These are phyloP conservation scores for Prorops nasuta DNA, from an alignment of 1,140 invertebrate genomes.

Conservation along the genomic window DNA sequence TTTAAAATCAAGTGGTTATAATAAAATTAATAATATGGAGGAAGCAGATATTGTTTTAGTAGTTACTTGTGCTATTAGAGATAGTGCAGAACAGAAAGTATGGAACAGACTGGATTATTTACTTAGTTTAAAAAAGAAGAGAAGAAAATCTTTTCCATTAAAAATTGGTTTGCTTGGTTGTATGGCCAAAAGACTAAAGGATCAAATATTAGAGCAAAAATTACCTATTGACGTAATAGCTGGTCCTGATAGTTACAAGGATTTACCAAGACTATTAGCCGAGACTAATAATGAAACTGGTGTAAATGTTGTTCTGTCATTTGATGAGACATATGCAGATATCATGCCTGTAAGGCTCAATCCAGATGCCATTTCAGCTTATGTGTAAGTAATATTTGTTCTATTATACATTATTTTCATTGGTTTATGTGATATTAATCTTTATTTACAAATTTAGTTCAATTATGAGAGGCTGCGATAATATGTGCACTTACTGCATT, in stretches of 20 bases:
- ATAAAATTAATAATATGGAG: constrained; percentile 62
- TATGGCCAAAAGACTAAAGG: constrained; percentile 94
- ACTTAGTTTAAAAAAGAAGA: constrained; percentile 65
- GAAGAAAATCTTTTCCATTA: constrained; percentile 49
- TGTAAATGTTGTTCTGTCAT: constrained; percentile 88
- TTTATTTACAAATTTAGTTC: constrained; percentile 76
- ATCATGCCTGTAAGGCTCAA: constrained; percentile 86
- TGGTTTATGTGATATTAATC: constrained; percentile 13
- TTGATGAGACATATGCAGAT: constrained; percentile 98
- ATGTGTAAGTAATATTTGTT: constrained; percentile 69
- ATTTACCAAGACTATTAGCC: constrained; percentile 84
- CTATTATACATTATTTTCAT: constrained; percentile 7
- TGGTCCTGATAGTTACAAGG: constrained; percentile 94
- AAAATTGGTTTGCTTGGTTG: constrained; percentile 82
- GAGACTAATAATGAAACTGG: constrained; percentile 78
- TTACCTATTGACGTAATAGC: constrained; percentile 87
- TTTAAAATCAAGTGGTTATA: constrained; percentile 74
- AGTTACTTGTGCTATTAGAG: constrained; percentile 93
- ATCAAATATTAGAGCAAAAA: constrained; percentile 82
- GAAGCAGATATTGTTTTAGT: constrained; percentile 87
- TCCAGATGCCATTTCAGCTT: constrained; percentile 75
- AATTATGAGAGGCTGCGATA: constrained; percentile 97
- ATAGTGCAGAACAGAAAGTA: constrained; percentile 90
- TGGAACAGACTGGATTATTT: constrained; percentile 79
- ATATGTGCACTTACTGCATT: constrained; percentile 97